These are phyloP conservation scores for Rhagonycha lutea DNA, from an alignment of 2,888 invertebrate species.

Conservation along the genomic window DNA sequence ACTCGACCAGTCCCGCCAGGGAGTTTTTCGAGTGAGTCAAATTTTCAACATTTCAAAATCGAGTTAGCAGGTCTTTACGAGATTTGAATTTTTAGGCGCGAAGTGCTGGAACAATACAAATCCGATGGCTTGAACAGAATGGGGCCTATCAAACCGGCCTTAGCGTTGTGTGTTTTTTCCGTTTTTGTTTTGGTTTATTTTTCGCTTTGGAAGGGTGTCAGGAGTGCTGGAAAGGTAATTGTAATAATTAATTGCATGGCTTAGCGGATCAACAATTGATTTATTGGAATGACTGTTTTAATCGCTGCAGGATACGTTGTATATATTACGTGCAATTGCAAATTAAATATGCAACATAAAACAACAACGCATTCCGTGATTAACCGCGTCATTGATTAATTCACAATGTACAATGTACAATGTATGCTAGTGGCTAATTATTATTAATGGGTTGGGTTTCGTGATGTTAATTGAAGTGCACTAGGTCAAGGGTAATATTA, in stretches of 20 bases:
- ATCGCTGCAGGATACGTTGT: neutral
- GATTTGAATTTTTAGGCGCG: slow-evolving; percentile 64
- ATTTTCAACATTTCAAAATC: neutral
- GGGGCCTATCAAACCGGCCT: slow-evolving; percentile 86
- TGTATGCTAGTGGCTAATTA: neutral
- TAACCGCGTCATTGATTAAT: neutral
- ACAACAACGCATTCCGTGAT: neutral
- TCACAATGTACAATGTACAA: too few relatives aligned
- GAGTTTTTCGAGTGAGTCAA: slow-evolving; percentile 84
- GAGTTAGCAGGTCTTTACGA: too few relatives aligned
- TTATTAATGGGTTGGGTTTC: neutral
- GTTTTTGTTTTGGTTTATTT: slow-evolving; percentile 95
- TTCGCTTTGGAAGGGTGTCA: slow-evolving; percentile 93
- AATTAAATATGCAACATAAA: neutral
- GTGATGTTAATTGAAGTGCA: neutral
- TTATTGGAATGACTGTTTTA: neutral
- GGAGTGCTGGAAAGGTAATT: slow-evolving; percentile 87
- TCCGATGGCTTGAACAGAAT: slow-evolving; percentile 83
- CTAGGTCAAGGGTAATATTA: neutral
- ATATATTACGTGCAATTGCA: neutral
- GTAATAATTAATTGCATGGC: neutral
- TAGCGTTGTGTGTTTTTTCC: slow-evolving; percentile 87
- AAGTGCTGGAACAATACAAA: slow-evolving; percentile 82
- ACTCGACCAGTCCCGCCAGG: slow-evolving; percentile 77
- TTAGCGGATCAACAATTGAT: neutral